These are phyloP conservation scores for Troides oblongomaculatus DNA, from an alignment of 2,888 invertebrate genomes.

Conservation along the genomic window DNA sequence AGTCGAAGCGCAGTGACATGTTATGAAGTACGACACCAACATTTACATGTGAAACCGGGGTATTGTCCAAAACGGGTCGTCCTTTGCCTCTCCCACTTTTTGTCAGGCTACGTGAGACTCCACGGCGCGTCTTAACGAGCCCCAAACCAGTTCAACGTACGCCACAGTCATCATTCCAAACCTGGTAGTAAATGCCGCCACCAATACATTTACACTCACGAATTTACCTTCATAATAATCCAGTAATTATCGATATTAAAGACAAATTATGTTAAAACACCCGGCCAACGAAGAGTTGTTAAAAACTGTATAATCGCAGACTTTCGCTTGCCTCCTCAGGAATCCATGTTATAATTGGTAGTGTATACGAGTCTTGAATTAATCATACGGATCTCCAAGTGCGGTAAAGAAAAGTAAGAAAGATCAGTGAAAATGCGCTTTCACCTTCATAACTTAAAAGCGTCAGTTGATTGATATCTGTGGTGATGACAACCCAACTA, in stretches of 20 bases:
- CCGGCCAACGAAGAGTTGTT: conserved; percentile 1
- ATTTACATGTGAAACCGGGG: conserved; percentile 67
- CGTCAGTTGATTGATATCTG: conserved; percentile 63
- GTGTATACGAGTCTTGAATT: conserved; percentile 50
- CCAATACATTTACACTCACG: conserved; percentile 50
- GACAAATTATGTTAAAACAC: conserved; percentile 14
- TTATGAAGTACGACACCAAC: conserved; percentile 51
- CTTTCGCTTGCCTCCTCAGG: conserved; percentile 65
- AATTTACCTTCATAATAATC: conserved; percentile 41
- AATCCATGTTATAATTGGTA: conserved; percentile 60
- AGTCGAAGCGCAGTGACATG: conserved; percentile 36
- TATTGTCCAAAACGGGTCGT: conserved; percentile 72
- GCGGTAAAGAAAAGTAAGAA: conserved; percentile 50
- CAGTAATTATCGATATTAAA: conserved; percentile 28
- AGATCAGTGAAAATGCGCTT: conserved; percentile 61
- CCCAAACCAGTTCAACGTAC: conserved; percentile 71
- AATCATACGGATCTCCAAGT: conserved; percentile 62
- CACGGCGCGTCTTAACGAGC: conserved; percentile 71
- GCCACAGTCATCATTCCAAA: conserved; percentile 62
- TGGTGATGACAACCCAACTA: conserved; percentile 46
- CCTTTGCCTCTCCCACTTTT: conserved; percentile 61
- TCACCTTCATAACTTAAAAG: conserved; percentile 59
- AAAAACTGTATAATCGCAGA: conserved; percentile 49
- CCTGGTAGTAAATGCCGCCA: conserved; percentile 63
- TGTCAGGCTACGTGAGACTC: conserved; percentile 72